Evolutionary conservation across 1,140 invertebrate genomes (phyloP), one percentile per base, ranked within the genome.

Genomic region (Trichogramma pretiosum): DNA sequence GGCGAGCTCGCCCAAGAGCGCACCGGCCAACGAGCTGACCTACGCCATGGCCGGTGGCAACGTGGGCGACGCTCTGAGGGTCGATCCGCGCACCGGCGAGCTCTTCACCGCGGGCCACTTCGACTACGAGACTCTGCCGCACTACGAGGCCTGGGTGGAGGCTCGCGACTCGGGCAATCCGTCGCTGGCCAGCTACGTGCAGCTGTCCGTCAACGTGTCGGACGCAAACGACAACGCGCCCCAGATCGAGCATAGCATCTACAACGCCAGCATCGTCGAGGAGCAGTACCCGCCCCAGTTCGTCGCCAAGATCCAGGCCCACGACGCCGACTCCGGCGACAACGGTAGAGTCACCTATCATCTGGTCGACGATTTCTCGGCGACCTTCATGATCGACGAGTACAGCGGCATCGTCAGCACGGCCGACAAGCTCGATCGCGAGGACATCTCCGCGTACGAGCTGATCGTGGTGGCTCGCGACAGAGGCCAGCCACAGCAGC

Each of bases 201-300:
- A 85, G 56, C 63, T 96, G 5, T 73, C 83, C 33, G 82, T 96
- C 17, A 89, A 89, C 62, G 85, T 97, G 0, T 87, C 85, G 1
- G 93, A 96, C 65, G 80, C 82, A 5, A 97, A 98, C 67, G 92
- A 97, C 60, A 94, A 95, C 70, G 65, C 82, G 0, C 93, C 93
- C 2, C 68, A 85, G 0, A 90, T 95, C 64, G 82, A 86, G 55
- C 78, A 78, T 26, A 63, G 76, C 1, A 71, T 93, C 9, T 97
- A 95, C 63, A 89, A 90, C 57, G 81, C 87, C 3, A 81, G 83
- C 2, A 79, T 96, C 4, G 56, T 82, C 16, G 94, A 98, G 73
- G 89, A 94, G 68, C 83, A 91, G 66, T 78, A 77, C 35, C 85
- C 89, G 3, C 86, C 89, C 8, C 74, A 83, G 56, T 69, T 83